Conservation (phyloP, 2,888 invertebrate genomes). For the Papilio elwesi region DNA sequence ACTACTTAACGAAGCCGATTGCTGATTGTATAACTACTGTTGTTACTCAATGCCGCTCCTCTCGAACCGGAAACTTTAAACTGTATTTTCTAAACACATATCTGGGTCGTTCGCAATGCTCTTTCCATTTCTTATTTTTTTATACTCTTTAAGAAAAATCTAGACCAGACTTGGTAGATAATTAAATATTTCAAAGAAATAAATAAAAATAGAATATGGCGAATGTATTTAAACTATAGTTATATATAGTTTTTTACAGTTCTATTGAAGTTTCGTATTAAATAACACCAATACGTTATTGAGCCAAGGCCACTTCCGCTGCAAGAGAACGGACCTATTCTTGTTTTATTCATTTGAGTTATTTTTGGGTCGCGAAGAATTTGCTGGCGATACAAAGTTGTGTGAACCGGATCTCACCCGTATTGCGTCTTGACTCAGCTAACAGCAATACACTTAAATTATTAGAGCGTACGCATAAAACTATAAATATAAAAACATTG, state of each 20-base stretch:
- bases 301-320: too few species aligned
- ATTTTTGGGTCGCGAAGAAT: too few species aligned
- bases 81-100: conserved; percentile 1
- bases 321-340: too few species aligned
- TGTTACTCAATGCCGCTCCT: conserved; percentile 22
- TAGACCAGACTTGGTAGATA: background rate
- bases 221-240: background rate
- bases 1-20: background rate
- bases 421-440: conserved; percentile 4
- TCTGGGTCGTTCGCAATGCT: conserved; percentile 30
- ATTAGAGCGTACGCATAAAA: conserved; percentile 10
- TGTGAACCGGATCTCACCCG: too few species aligned
- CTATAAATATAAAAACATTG: too few species aligned
- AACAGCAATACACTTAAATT: background rate
- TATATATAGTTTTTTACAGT: background rate
- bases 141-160: background rate
- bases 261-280: too few species aligned
- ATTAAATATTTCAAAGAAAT: background rate
- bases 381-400: too few species aligned
- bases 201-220: background rate
- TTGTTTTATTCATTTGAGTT: too few species aligned
- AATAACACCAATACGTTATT: too few species aligned
- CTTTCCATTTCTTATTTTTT: conserved; percentile 1
- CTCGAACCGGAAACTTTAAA: conserved; percentile 6
- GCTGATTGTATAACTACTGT: conserved; percentile 23